Base-by-base conservation (phyloP, 1,140 invertebrate species). In the Macrobrachium nipponense region DNA sequence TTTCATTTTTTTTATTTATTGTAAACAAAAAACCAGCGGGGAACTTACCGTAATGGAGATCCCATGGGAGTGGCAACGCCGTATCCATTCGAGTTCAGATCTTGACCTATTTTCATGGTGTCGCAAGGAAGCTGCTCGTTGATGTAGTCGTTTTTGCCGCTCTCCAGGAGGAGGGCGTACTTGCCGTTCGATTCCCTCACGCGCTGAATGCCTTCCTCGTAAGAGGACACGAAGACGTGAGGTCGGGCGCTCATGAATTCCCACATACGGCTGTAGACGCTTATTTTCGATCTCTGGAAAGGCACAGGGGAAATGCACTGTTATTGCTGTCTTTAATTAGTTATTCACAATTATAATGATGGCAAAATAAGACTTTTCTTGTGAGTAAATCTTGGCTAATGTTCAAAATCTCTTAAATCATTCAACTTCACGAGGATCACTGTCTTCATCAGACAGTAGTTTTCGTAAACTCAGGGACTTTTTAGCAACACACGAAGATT, bases 161-260 rank as follows among this genome's bases (percentile, higher is more conserved):
- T 98, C 92, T 99, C 98, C 78, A 98, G 94, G 5, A 99, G 92
- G 89, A 98, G 94, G n/a, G 98, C 98, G 91, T 98, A 99, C 91
- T 98, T 97, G 73, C 94, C 93, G 44, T 90, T 88, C 43, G 95
- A 96, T 80, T 93, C 94, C 77, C 96, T 91, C 59, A 98, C 97
- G 86, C 95, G 92, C 82, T 93, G 92, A 86, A 98, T 97, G 10
- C 97, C 97, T 90, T 97, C 96, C 82, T 95, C 95, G 90, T 97
- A 97, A 2, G 94, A 94, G 83, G 93, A 92, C 0, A 96, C 95
- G 89, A 97, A 97, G 44, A 97, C 95, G 90, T 96, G 93, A 89
- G 95, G 95, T 88, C 95, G 92, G 14, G 95, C 94, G 89, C 95
- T 95, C 97, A 99, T 98, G 89, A 96, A 98, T 89, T 97, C 95